These are phyloP conservation scores for Chymomyza procnemis DNA, from an alignment of 2,888 invertebrate genomes.

Conservation along the genomic window DNA sequence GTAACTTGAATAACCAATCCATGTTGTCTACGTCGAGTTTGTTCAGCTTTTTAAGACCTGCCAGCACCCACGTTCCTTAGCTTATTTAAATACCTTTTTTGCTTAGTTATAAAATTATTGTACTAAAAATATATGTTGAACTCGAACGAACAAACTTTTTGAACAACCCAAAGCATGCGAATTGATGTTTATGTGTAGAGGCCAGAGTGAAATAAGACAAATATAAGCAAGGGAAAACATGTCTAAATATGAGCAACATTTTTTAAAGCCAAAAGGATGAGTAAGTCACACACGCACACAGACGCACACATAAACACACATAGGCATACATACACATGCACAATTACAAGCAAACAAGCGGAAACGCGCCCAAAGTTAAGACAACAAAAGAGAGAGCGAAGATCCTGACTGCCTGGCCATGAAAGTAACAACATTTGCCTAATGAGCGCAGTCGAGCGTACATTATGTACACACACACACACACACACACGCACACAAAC, in stretches of 20 bases:
- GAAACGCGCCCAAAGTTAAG: background rate
- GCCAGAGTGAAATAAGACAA: background rate
- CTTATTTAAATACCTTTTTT: too few species aligned
- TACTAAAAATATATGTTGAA: too few species aligned
- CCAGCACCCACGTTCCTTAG: too few species aligned
- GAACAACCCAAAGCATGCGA: background rate
- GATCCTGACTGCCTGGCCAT: slow-evolving; percentile 21
- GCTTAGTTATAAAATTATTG: too few species aligned
- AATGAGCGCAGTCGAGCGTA: slow-evolving; percentile 48
- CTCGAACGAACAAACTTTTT: background rate
- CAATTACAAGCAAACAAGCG: background rate
- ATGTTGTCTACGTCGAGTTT: too few species aligned
- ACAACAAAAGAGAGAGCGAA: slow-evolving; percentile 2
- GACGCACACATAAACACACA: background rate
- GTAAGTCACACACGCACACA: slow-evolving; percentile 53
- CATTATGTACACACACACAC: background rate
- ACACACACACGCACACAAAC: background rate
- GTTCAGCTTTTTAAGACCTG: too few species aligned
- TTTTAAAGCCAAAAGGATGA: slow-evolving; percentile 44
- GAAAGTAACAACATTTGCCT: slow-evolving; percentile 61
- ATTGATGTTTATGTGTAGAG: background rate
- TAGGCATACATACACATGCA: slow-evolving; percentile 5
- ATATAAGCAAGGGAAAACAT: background rate
- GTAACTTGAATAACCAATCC: too few species aligned
- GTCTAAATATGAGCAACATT: slow-evolving; percentile 30